Conservation (phyloP, 1,140 invertebrate genomes). For the Drosophila tsacasi region DNA sequence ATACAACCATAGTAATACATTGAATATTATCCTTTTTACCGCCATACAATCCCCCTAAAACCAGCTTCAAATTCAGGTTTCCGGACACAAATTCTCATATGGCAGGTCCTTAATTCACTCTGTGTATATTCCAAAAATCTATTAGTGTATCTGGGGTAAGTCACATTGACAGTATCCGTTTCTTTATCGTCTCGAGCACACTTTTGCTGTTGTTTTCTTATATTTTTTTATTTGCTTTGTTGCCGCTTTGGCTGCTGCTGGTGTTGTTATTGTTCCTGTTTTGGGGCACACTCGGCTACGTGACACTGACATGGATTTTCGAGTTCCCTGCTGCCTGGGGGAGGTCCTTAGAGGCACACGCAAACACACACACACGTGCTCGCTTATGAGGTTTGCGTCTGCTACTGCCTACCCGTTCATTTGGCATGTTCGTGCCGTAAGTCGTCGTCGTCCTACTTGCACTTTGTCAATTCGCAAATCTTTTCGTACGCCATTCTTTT, state of each 20-base stretch:
- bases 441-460: conserved; percentile 57
- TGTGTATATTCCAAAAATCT: conserved; percentile 9
- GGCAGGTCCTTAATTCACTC: conserved; percentile 14
- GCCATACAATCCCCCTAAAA: background rate
- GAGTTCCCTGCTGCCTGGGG: conserved; percentile 71
- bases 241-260: conserved; percentile 35
- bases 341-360: conserved; percentile 64
- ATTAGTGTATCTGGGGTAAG: conserved; percentile 55
- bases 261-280: conserved; percentile 51
- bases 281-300: conserved; percentile 69
- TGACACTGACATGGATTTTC: conserved; percentile 84
- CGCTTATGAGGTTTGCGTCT: conserved; percentile 28
- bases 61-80: background rate
- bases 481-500: conserved; percentile 73
- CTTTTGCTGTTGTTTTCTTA: conserved; percentile 45
- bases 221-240: conserved; percentile 15
- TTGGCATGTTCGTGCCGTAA: conserved; percentile 39
- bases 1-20: background rate
- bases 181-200: conserved; percentile 50
- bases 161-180: conserved; percentile 41
- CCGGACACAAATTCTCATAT: background rate
- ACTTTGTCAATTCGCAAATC: conserved; percentile 83
- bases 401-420: conserved; percentile 49
- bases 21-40: background rate
- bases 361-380: conserved; percentile 18